These are phyloP conservation scores for Slavum lentiscoides DNA, from an alignment of 2,888 invertebrate species.

Conservation along the genomic window DNA sequence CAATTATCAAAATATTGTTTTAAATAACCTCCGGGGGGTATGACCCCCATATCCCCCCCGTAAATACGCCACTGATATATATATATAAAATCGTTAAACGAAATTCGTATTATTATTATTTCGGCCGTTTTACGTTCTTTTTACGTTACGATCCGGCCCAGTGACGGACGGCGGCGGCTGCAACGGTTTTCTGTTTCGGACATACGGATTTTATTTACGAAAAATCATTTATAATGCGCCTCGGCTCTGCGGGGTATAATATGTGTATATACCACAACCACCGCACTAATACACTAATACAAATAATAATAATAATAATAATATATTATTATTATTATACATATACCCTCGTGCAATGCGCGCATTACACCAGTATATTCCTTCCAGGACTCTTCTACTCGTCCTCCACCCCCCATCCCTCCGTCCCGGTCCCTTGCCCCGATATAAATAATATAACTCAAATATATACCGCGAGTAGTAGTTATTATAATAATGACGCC, in stretches of 20 bases:
- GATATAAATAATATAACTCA: conserved; percentile 46
- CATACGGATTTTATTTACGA: conserved; percentile 47
- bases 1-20: too few species aligned
- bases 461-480: conserved; percentile 14
- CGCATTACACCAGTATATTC: too few species aligned
- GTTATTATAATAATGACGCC: conserved; percentile 50
- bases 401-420: neutral
- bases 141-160: neutral
- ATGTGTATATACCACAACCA: neutral
- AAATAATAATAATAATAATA: too few species aligned
- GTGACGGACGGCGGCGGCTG: neutral
- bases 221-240: conserved; percentile 49
- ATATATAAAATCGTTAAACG: too few species aligned
- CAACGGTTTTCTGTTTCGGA: conserved; percentile 47
- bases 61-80: too few species aligned
- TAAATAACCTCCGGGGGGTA: too few species aligned
- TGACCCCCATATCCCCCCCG: too few species aligned
- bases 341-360: too few species aligned
- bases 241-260: too few species aligned
- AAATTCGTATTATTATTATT: neutral
- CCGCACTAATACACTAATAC: neutral
- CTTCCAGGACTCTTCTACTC: too few species aligned
- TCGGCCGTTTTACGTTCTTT: conserved; percentile 10
- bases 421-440: neutral
- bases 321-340: too few species aligned